A percentile compares a stretch with the other conserved stretches of the same genome.
Evolutionary conservation across 2,888 invertebrate genomes (phyloP).

Genomic region (Quadroppia sp.): DNA sequence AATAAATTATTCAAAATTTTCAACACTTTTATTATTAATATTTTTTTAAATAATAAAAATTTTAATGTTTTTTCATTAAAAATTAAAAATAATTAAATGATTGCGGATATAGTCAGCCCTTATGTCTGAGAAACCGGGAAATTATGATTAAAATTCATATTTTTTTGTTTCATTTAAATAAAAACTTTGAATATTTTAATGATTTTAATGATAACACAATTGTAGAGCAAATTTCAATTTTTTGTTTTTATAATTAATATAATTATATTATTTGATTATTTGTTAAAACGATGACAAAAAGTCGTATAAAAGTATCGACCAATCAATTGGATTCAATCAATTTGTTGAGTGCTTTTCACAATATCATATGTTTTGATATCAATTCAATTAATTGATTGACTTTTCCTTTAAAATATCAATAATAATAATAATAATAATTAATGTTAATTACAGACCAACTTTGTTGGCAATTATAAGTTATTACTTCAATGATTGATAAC

Average conservation of each 20-base stretch:
- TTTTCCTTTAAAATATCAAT: not conserved
- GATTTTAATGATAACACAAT: not conserved
- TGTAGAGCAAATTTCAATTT: not conserved
- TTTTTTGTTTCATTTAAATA: not conserved
- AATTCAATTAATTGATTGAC: not conserved
- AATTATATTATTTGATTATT: not conserved
- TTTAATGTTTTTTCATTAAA: not conserved
- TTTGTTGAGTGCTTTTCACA: not conserved
- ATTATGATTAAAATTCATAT: slow-evolving; percentile 11
- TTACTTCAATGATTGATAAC: not conserved
- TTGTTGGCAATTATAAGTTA: slow-evolving; percentile 1
- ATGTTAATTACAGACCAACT: not conserved
- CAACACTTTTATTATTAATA: not conserved
- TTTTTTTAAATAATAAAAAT: not conserved
- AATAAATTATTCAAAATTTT: slow-evolving; percentile 1
- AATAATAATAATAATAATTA: slow-evolving; percentile 1
- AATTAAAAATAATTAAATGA: not conserved
- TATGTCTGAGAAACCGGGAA: slow-evolving; percentile 26
- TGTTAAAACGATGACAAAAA: not conserved
- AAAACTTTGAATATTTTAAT: not conserved
- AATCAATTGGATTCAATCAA: not conserved
- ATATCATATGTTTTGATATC: not conserved
- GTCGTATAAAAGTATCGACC: not conserved
- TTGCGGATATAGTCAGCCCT: slow-evolving; percentile 8
- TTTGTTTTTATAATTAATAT: not conserved